Base-by-base conservation (phyloP, 2,888 invertebrate species). In the Athetis lepigone region DNA sequence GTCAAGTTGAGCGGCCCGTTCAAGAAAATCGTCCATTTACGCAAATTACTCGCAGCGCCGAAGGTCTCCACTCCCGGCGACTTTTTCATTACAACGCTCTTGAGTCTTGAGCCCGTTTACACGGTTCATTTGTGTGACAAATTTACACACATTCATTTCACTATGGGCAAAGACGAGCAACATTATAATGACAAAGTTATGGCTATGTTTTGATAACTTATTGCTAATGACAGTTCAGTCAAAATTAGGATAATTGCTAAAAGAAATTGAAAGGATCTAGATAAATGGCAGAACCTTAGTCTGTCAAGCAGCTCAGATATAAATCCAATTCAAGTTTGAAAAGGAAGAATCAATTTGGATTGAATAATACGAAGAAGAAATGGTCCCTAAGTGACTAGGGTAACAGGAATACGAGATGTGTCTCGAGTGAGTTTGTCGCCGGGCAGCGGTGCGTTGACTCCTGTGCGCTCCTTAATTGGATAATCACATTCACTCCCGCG, bases 1-100 rank as follows among this genome's bases (percentile, higher is more conserved):
- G 90, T 90, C 90, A 90, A 91, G 90, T 90, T 88, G 89, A 90
- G 83, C 90, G 72, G 72, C 86, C 82, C 75, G 63, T 51, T 69
- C 70, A 65, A 79, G 82, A 84, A 84, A 85, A 87, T 84, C 80
- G 77, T 80, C 81, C 81, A 82, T 88, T 85, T 83, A 88, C 84
- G 85, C 84, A 85, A 86, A 87, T 84, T 79, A 74, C 59, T 74
- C 75, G 65, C 69, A 57, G 52, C 52, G 55, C 33, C 60, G 73
- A 79, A 79, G 79, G 79, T 73, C 78, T 67, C 42, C 57, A 57
- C 61, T 73, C 65, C 70, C 56, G 58, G 49, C 64, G 50, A 59
- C 64, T 62, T 65, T 65, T 71, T 66, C 72, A 66, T 65, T 61
- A 55, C 65, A 42, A 43, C 61, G 77, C 23, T 76, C 78, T 78